Evolutionary conservation across 2,888 invertebrate species (phyloP).

Genomic region (Carabus problematicus): DNA sequence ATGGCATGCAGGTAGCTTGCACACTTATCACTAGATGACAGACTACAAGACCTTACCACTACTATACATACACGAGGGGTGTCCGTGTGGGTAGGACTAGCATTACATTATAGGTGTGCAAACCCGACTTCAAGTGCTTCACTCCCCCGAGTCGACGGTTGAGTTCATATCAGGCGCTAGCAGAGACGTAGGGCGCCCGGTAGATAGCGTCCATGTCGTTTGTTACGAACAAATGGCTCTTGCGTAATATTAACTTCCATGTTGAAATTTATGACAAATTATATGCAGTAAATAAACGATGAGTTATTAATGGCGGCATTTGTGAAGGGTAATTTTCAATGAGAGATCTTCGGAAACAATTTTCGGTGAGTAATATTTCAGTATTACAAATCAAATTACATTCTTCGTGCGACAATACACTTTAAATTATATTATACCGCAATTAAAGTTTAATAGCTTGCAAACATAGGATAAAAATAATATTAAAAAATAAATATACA

Average conservation of each 20-base stretch:
- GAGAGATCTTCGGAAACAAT: conserved; percentile 5
- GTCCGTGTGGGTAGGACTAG: neutral
- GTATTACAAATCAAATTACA: neutral
- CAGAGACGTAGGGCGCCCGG: conserved; percentile 1
- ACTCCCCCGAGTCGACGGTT: too few species aligned
- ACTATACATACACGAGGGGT: neutral
- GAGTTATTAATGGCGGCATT: conserved; percentile 29
- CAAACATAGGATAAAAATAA: neutral
- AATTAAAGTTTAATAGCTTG: neutral
- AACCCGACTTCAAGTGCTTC: too few species aligned
- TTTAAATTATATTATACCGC: neutral
- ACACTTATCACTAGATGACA: conserved; percentile 26
- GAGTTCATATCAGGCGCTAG: conserved; percentile 17
- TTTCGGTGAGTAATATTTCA: conserved; percentile 15
- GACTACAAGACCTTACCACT: neutral
- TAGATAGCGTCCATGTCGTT: conserved; percentile 19
- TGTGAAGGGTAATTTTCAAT: conserved; percentile 14
- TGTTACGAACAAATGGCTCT: conserved; percentile 31
- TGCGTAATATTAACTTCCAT: conserved; percentile 10
- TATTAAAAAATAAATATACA: too few species aligned
- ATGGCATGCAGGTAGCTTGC: conserved; percentile 28
- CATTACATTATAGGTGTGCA: neutral
- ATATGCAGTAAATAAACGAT: conserved; percentile 34
- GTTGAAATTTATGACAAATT: conserved; percentile 36
- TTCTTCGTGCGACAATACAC: neutral